phyloP scores from a whole-genome alignment of 2,113 vertebrate species.

The Hyaena hyaena region DNA sequence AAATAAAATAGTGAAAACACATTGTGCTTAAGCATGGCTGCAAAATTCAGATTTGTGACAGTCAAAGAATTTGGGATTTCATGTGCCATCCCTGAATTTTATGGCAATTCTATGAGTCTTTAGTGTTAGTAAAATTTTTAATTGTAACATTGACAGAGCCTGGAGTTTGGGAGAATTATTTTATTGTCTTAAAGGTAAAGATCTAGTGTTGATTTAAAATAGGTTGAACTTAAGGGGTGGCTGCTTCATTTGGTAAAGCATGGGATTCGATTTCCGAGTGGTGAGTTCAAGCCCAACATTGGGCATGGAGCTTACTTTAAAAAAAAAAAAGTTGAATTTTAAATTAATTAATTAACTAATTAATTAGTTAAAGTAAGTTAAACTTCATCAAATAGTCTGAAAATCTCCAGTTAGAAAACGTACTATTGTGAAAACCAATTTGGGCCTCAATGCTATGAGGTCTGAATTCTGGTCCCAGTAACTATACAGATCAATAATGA shows the following conservation, averaged over 20 bases:
- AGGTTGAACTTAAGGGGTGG: not conserved
- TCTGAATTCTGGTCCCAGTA: not conserved
- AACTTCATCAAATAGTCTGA: not conserved
- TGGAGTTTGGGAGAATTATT: slow-evolving; percentile 35
- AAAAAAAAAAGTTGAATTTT: not conserved
- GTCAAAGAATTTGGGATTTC: slow-evolving; percentile 56
- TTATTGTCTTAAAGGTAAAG: not conserved
- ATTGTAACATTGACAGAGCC: not conserved
- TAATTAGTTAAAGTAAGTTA: not conserved
- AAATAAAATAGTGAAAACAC: slow-evolving; percentile 79
- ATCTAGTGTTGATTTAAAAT: slow-evolving; percentile 44
- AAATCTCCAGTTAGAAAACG: not conserved
- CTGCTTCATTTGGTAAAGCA: not conserved
- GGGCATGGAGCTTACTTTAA: not conserved
- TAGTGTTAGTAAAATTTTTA: slow-evolving; percentile 27
- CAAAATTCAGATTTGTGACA: slow-evolving; percentile 68
- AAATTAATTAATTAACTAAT: not conserved
- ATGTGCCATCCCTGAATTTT: slow-evolving; percentile 42
- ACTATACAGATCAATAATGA: not conserved
- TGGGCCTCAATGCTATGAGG: not conserved
- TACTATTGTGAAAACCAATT: not conserved
- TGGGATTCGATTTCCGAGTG: not conserved
- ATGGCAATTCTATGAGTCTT: slow-evolving; percentile 12
- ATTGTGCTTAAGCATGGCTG: slow-evolving; percentile 67
- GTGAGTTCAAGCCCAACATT: not conserved